phyloP scores from a whole-genome alignment of 1,140 invertebrate genomes.

The Patella vulgata region DNA sequence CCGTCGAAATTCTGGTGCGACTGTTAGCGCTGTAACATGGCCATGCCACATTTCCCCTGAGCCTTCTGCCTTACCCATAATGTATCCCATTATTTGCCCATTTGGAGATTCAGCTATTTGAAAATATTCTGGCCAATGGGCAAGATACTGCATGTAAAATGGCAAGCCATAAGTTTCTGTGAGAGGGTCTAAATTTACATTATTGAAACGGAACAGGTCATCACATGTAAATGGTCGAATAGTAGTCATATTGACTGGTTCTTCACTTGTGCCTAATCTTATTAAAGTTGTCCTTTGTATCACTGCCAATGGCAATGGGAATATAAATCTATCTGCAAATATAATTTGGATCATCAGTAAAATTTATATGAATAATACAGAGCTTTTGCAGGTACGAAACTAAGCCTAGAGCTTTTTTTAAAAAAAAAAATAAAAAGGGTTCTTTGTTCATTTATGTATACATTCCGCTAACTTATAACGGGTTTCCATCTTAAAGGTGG shows the following conservation, averaged over 20 bases:
- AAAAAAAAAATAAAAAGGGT: no score
- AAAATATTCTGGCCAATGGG: conserved; percentile 99
- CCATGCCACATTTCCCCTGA: conserved; percentile 97
- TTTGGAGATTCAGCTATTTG: conserved; percentile 94
- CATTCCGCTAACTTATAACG: no score
- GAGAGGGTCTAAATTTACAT: conserved; percentile 96
- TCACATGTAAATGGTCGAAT: conserved; percentile 91
- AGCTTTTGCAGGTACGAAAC: no score
- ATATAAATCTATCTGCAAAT: no score
- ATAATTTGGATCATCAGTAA: no score
- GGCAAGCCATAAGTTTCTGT: conserved; percentile 98
- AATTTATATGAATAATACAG: no score
- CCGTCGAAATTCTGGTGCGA: conserved; percentile 92
- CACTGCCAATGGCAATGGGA: no score
- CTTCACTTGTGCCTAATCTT: background rate
- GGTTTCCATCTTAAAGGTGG: no score
- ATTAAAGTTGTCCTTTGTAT: background rate
- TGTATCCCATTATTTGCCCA: conserved; percentile 98
- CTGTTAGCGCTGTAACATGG: conserved; percentile 96
- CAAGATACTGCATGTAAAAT: conserved; percentile 98
- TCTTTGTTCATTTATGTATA: no score
- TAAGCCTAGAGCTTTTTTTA: no score
- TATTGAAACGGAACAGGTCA: conserved; percentile 96
- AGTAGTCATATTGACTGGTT: conserved; percentile 92
- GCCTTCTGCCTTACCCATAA: conserved; percentile 99